These are phyloP conservation scores for cattle (Bos taurus) DNA, from an alignment of 2,113 vertebrate genomes.

Conservation along the genomic window ARS-UCD2.0 NC_037343.1:4436501-4437000, in stretches of 20 bases:
- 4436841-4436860: fast-evolving
- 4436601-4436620: neutral
- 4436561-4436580: neutral
- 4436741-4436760: neutral
- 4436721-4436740: neutral
- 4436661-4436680: neutral
- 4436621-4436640: neutral
- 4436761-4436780: neutral
- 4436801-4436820: neutral
- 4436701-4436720: neutral
- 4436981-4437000: neutral
- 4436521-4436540: neutral
- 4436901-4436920: neutral
- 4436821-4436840: neutral
- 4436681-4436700: neutral
- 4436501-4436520: neutral
- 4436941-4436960: neutral
- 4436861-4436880: neutral
- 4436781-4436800: neutral
- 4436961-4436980: neutral
- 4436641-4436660: neutral
- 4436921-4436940: neutral
- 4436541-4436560: neutral
- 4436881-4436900: neutral
- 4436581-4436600: neutral